A percentile compares a stretch with the other conserved stretches of the same genome.
phyloP scores from a whole-genome alignment of 2,113 vertebrate genomes.

The Chloropsis cyanopogon region DNA sequence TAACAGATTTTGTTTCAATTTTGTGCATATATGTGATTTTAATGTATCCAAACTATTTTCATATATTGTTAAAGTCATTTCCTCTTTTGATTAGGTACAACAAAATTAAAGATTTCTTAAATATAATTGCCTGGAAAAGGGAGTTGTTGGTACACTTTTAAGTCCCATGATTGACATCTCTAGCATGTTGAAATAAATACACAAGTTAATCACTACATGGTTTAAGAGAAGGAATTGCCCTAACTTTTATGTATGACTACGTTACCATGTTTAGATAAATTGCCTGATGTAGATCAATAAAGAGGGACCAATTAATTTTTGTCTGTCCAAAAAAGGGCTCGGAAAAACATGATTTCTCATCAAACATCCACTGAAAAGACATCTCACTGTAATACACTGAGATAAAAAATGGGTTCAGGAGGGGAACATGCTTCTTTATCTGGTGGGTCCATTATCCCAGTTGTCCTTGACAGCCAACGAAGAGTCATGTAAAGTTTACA shows the following conservation, averaged over 20 bases:
- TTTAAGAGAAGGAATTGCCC: background rate
- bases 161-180: background rate
- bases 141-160: background rate
- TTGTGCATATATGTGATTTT: background rate
- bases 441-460: background rate
- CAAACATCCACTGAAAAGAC: constrained; percentile 23
- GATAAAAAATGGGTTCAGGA: constrained; percentile 17
- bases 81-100: background rate
- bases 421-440: background rate
- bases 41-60: background rate
- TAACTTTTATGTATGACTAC: constrained; percentile 9
- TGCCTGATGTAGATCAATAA: background rate
- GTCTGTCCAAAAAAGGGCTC: constrained; percentile 3
- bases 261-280: constrained; percentile 13
- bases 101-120: background rate
- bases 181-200: constrained; percentile 7
- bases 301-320: constrained; percentile 14
- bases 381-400: background rate
- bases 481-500: background rate
- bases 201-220: background rate
- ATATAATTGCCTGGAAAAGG: background rate
- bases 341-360: constrained; percentile 10
- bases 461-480: background rate
- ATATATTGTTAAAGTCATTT: background rate
- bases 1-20: background rate